A percentile compares a stretch with the other conserved stretches of the same genome.
Conservation (phyloP, 2,113 vertebrate genomes). For the Tringa solitaria region DNA sequence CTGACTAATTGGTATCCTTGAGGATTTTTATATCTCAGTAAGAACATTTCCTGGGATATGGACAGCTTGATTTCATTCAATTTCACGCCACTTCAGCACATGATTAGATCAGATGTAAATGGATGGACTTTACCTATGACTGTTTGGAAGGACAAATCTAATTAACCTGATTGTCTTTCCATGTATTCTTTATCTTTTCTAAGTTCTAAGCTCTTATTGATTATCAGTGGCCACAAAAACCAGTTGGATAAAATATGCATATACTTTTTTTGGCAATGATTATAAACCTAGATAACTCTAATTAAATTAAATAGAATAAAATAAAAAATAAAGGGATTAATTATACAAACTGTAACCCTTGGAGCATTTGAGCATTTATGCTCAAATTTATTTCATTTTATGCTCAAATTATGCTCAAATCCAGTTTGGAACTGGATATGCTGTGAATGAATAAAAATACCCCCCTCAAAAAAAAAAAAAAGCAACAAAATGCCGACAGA, state of each 20-base stretch:
- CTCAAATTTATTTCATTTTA: too few species aligned
- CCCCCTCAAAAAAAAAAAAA: background rate
- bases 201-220: constrained; percentile 20
- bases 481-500: background rate
- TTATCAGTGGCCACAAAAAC: background rate
- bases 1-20: constrained; percentile 46
- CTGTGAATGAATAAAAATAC: background rate
- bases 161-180: constrained; percentile 56
- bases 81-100: constrained; percentile 51
- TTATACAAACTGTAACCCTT: background rate
- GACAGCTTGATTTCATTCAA: constrained; percentile 38
- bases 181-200: constrained; percentile 49
- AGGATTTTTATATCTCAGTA: constrained; percentile 42
- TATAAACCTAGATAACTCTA: background rate
- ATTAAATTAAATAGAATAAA: background rate
- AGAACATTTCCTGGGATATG: constrained; percentile 22
- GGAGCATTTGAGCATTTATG: too few species aligned
- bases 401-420: too few species aligned
- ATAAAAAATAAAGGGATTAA: background rate
- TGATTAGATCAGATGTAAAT: constrained; percentile 60
- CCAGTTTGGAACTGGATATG: background rate
- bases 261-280: background rate
- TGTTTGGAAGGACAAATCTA: constrained; percentile 44
- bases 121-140: constrained; percentile 39
- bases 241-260: constrained; percentile 4